Evolutionary conservation across 2,888 invertebrate genomes (phyloP).

Genomic region (Lycaena phlaeas): DNA sequence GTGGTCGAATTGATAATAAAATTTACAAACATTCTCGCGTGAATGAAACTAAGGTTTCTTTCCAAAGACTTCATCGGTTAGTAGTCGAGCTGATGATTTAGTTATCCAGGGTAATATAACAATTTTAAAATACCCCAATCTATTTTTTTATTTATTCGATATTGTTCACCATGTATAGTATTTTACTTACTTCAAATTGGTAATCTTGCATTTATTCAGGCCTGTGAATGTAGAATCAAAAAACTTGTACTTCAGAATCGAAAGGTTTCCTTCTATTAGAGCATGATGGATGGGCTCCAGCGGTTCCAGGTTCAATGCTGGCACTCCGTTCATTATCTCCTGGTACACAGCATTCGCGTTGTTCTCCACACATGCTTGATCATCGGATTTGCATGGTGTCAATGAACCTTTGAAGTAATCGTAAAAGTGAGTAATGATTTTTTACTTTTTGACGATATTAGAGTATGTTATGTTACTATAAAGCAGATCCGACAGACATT

Average conservation of each 20-base stretch:
- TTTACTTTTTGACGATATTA: no score
- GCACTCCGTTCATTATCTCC: background rate
- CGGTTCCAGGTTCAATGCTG: conserved; percentile 10
- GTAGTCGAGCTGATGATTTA: no score
- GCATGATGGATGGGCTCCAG: conserved; percentile 14
- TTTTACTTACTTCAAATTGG: conserved; percentile 14
- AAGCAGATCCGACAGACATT: no score
- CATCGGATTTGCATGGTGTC: background rate
- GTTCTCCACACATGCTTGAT: conserved; percentile 1
- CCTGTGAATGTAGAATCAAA: conserved; percentile 13
- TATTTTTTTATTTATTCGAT: no score
- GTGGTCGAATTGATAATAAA: no score
- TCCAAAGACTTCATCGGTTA: no score
- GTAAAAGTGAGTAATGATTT: no score
- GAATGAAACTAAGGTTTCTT: no score
- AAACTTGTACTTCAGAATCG: conserved; percentile 14
- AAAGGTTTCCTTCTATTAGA: conserved; percentile 16
- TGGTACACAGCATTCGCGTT: conserved; percentile 3
- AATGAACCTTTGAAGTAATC: background rate
- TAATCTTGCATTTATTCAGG: conserved; percentile 10
- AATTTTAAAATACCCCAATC: no score
- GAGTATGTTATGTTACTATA: no score
- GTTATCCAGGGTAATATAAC: no score
- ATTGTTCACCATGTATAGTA: background rate
- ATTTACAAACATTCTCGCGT: no score